phyloP scores from a whole-genome alignment of 1,140 invertebrate genomes.

The Anastatus disparis region DNA sequence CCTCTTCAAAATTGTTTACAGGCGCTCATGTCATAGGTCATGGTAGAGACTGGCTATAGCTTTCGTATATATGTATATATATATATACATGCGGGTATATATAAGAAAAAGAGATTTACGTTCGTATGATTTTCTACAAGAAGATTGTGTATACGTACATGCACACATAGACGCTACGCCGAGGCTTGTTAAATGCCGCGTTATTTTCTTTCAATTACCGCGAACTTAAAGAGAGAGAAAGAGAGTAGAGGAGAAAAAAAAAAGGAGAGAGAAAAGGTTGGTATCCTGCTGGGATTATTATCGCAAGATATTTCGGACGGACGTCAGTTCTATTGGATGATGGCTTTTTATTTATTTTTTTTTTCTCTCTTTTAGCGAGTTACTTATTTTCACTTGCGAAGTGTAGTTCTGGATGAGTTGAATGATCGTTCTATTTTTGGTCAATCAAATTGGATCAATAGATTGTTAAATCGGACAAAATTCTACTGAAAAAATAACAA shows the following conservation, averaged over 20 bases:
- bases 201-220: slow-evolving; percentile 40
- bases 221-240: too few relatives aligned
- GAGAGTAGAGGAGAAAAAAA: too few relatives aligned
- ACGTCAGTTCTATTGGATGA: background rate
- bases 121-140: too few relatives aligned
- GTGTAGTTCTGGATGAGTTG: too few relatives aligned
- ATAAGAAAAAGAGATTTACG: slow-evolving; percentile 33
- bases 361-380: background rate
- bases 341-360: too few relatives aligned
- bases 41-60: background rate
- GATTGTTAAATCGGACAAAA: background rate
- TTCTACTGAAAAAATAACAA: too few relatives aligned
- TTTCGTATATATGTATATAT: background rate
- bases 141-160: too few relatives aligned
- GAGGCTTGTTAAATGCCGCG: slow-evolving; percentile 32
- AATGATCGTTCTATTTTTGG: slow-evolving; percentile 2
- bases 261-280: background rate
- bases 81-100: background rate
- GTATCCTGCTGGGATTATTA: slow-evolving; percentile 31
- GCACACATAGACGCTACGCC: too few relatives aligned
- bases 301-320: slow-evolving; percentile 28
- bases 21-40: slow-evolving; percentile 29
- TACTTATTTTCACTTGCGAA: background rate
- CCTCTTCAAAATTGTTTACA: slow-evolving; percentile 25
- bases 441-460: slow-evolving; percentile 25